phyloP scores from a whole-genome alignment of 2,113 vertebrate genomes.

The Procavia capensis region DNA sequence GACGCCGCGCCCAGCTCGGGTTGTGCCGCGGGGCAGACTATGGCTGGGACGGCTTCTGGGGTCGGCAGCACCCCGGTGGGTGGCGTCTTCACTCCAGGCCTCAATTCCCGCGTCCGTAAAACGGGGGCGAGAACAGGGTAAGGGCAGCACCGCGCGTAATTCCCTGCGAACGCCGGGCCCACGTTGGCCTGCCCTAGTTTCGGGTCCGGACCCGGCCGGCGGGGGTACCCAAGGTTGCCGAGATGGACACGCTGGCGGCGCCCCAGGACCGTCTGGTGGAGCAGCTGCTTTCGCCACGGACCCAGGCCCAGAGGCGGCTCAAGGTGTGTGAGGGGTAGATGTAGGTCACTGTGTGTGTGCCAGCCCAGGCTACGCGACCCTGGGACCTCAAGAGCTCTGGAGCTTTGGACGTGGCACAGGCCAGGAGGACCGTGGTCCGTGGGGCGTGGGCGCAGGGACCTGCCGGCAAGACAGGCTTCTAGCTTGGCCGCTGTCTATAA shows the following conservation, averaged over 20 bases:
- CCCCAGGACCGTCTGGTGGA: conserved; percentile 97
- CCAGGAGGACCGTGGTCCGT: background rate
- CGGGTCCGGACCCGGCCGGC: background rate
- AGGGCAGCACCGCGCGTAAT: background rate
- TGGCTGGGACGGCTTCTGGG: background rate
- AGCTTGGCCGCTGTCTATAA: conserved; percentile 61
- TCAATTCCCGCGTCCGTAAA: background rate
- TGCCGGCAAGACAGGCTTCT: background rate
- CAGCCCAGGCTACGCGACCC: background rate
- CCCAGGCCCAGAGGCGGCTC: conserved; percentile 90
- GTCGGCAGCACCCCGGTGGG: background rate
- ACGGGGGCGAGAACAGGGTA: background rate
- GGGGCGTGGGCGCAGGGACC: background rate
- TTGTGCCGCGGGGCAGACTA: background rate
- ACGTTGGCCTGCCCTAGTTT: background rate
- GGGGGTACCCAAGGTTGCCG: conserved; percentile 14
- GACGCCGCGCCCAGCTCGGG: background rate
- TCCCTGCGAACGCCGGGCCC: background rate
- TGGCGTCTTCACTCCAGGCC: background rate
- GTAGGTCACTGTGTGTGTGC: conserved; percentile 27
- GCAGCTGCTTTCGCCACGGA: conserved; percentile 94
- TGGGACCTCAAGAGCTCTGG: background rate
- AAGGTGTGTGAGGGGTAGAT: conserved; percentile 77
- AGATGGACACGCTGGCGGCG: conserved; percentile 96
- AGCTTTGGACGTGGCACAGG: background rate